These are phyloP conservation scores for Brachyhypopomus occidentalis DNA, from an alignment of 2,113 vertebrate genomes.

Conservation along the genomic window DNA sequence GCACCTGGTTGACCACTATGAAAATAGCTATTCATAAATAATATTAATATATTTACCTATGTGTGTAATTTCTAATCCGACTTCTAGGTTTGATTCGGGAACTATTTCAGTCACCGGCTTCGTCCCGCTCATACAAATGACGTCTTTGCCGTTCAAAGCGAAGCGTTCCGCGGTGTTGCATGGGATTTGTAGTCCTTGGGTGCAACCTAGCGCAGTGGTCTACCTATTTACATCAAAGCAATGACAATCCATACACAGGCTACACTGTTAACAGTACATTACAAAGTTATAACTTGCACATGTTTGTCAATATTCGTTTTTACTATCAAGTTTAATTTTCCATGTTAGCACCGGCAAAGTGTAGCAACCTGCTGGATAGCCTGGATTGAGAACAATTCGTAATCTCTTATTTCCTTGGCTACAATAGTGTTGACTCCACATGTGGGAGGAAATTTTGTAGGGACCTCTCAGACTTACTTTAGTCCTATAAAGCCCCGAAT, in stretches of 20 bases:
- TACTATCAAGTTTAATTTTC: too few relatives aligned
- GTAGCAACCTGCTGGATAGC: too few relatives aligned
- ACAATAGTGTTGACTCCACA: too few relatives aligned
- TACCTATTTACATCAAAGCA: background rate
- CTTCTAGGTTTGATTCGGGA: background rate
- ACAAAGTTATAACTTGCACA: background rate
- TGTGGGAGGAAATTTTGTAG: too few relatives aligned
- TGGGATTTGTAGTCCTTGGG: conserved; percentile 67
- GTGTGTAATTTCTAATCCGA: background rate
- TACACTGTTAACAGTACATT: background rate
- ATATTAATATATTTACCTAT: background rate
- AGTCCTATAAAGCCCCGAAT: too few relatives aligned
- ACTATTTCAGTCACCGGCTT: background rate
- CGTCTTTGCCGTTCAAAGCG: conserved; percentile 60
- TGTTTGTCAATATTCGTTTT: too few relatives aligned
- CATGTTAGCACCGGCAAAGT: too few relatives aligned
- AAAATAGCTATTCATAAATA: background rate
- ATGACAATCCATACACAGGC: background rate
- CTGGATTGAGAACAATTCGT: too few relatives aligned
- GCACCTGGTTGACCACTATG: background rate
- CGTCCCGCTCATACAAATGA: conserved; percentile 67
- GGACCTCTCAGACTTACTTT: too few relatives aligned
- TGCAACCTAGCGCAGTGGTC: too few relatives aligned
- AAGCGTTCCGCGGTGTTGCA: conserved; percentile 43
- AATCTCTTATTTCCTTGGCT: too few relatives aligned